These are phyloP conservation scores for Sarcophaga peregrina DNA, from an alignment of 1,140 invertebrate species.

Conservation along the genomic window DNA sequence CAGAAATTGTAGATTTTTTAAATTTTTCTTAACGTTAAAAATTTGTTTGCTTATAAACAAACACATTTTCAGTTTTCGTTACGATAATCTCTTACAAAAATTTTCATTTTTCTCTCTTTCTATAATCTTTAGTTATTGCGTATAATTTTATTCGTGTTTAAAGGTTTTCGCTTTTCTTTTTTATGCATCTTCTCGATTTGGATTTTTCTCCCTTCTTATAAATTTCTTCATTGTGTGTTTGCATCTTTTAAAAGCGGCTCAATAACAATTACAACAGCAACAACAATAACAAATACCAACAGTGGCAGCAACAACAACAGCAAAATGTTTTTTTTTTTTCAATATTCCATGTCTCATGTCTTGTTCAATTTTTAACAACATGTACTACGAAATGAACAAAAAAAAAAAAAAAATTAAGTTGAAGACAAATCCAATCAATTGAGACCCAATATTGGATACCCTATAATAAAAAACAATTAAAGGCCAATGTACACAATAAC, in stretches of 20 bases:
- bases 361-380: slow-evolving; percentile 38
- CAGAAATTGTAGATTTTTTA: too few species aligned
- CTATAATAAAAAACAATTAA: too few species aligned
- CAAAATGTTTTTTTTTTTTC: not conserved
- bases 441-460: too few species aligned
- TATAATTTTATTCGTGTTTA: not conserved
- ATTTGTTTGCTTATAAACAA: too few species aligned
- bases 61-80: too few species aligned
- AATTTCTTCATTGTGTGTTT: not conserved
- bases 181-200: not conserved
- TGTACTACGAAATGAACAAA: not conserved
- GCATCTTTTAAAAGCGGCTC: not conserved
- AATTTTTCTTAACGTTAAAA: too few species aligned
- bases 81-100: too few species aligned
- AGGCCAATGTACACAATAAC: too few species aligned
- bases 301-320: not conserved
- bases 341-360: slow-evolving; percentile 20
- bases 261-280: slow-evolving; percentile 2
- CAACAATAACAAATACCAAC: not conserved
- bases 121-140: too few species aligned
- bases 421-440: too few species aligned
- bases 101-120: too few species aligned
- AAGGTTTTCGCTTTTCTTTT: not conserved
- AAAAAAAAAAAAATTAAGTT: not conserved
- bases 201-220: not conserved